phyloP scores from a whole-genome alignment of 2,888 invertebrate species.

The Lacanobia wlatinum region DNA sequence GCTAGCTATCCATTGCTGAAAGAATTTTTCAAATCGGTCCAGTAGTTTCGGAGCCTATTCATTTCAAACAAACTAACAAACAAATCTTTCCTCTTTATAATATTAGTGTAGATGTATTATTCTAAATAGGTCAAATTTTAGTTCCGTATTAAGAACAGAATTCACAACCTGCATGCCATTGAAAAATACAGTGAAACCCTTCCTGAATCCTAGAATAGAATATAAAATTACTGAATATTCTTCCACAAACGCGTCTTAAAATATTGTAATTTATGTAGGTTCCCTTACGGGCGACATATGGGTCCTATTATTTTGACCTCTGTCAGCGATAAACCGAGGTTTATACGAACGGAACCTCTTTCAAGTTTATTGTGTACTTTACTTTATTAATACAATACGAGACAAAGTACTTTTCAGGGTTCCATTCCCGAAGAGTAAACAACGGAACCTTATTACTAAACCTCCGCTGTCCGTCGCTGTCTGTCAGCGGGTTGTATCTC shows the following conservation, averaged over 20 bases:
- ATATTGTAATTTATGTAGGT: conserved; percentile 75
- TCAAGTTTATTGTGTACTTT: conserved; percentile 30
- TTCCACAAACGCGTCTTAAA: conserved; percentile 49
- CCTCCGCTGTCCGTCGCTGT: too few relatives aligned
- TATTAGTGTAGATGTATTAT: too few relatives aligned
- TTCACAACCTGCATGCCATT: background rate
- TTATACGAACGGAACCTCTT: conserved; percentile 23
- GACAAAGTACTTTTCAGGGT: background rate
- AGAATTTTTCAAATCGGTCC: too few relatives aligned
- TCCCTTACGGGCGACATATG: conserved; percentile 61
- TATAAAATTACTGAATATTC: conserved; percentile 11
- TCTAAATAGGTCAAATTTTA: too few relatives aligned
- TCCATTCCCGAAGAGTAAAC: too few relatives aligned
- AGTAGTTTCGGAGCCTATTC: too few relatives aligned
- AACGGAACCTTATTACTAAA: too few relatives aligned
- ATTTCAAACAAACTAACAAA: too few relatives aligned
- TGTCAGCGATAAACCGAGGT: conserved; percentile 54
- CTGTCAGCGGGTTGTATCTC: too few relatives aligned
- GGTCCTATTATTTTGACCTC: conserved; percentile 69
- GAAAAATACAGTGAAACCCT: background rate
- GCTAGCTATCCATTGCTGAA: too few relatives aligned
- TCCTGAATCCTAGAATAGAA: background rate
- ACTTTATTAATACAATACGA: conserved; percentile 16
- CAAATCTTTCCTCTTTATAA: too few relatives aligned
- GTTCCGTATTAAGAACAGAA: background rate